A percentile compares a stretch with the other conserved stretches of the same genome.
These are phyloP conservation scores for Oryzias melastigma DNA, from an alignment of 2,113 vertebrate genomes.

Conservation along the genomic window DNA sequence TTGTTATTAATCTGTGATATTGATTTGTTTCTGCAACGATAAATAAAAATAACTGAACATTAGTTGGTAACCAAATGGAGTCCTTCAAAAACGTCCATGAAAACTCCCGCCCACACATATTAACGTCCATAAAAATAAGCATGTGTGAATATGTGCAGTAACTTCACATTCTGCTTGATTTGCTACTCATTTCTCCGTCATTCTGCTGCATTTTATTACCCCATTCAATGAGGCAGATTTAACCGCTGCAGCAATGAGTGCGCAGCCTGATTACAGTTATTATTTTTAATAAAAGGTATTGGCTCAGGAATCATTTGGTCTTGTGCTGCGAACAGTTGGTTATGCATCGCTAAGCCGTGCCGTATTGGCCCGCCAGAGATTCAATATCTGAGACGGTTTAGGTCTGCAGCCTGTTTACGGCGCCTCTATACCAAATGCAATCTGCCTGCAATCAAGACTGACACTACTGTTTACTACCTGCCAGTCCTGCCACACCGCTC, in stretches of 20 bases:
- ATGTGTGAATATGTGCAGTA: conserved; percentile 3
- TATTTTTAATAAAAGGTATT: conserved; percentile 75
- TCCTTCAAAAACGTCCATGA: too few species aligned
- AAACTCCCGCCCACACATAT: background rate
- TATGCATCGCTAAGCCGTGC: conserved; percentile 36
- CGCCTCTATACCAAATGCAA: conserved; percentile 47
- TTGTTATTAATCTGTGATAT: too few species aligned
- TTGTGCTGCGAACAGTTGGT: conserved; percentile 53
- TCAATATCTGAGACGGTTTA: conserved; percentile 49
- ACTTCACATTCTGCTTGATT: conserved; percentile 48
- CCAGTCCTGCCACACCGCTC: conserved; percentile 36
- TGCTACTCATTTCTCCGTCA: conserved; percentile 61
- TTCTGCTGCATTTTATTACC: conserved; percentile 59
- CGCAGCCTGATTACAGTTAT: conserved; percentile 74
- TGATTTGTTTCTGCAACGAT: too few species aligned
- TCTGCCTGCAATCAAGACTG: conserved; percentile 64
- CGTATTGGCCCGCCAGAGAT: conserved; percentile 37
- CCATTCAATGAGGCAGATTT: conserved; percentile 59
- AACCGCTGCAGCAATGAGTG: conserved; percentile 52
- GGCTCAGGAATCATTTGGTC: conserved; percentile 65
- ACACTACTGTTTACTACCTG: conserved; percentile 58
- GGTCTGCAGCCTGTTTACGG: conserved; percentile 25
- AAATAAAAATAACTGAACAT: too few species aligned
- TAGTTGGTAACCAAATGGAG: too few species aligned
- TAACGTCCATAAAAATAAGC: background rate